Conservation (phyloP, 1,140 invertebrate genomes). For the Habropoda laboriosa region DNA sequence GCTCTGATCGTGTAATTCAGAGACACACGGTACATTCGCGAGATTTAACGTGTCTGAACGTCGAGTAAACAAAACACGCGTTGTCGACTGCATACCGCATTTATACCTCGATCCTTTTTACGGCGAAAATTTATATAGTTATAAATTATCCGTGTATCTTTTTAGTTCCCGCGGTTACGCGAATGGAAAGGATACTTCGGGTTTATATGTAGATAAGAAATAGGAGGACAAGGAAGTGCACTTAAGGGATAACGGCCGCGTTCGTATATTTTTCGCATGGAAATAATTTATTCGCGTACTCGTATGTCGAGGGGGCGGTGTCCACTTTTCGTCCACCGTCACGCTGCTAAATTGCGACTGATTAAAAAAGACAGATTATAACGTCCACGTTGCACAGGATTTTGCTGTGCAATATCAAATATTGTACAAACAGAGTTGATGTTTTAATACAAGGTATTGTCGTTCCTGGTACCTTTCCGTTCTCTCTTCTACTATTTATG, state of each 20-base stretch:
- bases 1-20: no score
- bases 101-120: slow-evolving; percentile 14
- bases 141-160: slow-evolving; percentile 56
- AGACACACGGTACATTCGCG: no score
- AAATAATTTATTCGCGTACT: slow-evolving; percentile 28
- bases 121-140: slow-evolving; percentile 46
- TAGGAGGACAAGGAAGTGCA: slow-evolving; percentile 60
- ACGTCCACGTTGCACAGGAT: no score
- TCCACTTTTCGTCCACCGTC: background rate
- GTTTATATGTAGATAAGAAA: slow-evolving; percentile 53
- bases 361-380: background rate
- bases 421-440: no score
- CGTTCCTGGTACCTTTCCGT: no score
- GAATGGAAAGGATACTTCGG: slow-evolving; percentile 42
- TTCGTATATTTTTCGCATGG: slow-evolving; percentile 33
- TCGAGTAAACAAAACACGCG: slow-evolving; percentile 4
- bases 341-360: background rate
- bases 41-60: no score
- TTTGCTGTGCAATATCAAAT: no score
- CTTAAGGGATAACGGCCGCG: slow-evolving; percentile 55
- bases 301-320: background rate
- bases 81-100: background rate
- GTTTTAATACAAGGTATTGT: no score
- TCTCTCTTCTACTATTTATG: no score
- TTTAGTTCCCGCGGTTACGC: slow-evolving; percentile 13